Conservation (phyloP, 2,797 vertebrate genomes). For the Chiroxiphia lanceolata region DNA sequence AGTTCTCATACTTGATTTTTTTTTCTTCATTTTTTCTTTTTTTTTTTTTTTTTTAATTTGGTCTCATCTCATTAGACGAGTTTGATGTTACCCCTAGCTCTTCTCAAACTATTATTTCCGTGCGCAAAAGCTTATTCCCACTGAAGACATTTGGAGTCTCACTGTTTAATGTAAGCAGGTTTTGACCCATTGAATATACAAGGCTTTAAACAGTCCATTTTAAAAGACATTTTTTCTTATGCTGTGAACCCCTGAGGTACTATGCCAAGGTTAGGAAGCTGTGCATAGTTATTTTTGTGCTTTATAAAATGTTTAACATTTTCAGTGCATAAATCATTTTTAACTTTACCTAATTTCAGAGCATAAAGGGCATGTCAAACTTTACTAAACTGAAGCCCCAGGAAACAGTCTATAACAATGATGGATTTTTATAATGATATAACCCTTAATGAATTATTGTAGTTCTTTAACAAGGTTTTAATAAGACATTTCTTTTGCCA, state of each 20-base stretch:
- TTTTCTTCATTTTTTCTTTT: neutral
- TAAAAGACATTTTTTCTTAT: neutral
- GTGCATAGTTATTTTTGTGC: conserved; percentile 40
- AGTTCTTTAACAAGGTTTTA: conserved; percentile 73
- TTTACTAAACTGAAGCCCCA: conserved; percentile 61
- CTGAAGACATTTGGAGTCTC: neutral
- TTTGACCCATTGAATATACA: conserved; percentile 4
- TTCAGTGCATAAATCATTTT: conserved; percentile 62
- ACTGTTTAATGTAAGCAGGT: neutral
- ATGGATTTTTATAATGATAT: conserved; percentile 75
- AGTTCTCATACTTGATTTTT: neutral
- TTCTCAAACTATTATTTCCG: neutral
- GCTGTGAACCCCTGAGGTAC: conserved; percentile 28
- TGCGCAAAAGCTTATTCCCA: neutral
- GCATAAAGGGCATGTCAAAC: conserved; percentile 68
- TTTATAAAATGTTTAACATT: conserved; percentile 61
- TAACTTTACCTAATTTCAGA: conserved; percentile 70
- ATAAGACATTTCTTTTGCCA: conserved; percentile 69
- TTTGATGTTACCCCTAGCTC: neutral
- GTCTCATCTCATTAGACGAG: neutral
- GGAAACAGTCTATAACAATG: conserved; percentile 63
- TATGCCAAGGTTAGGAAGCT: conserved; percentile 14
- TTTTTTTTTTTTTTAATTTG: neutral
- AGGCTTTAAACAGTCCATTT: conserved; percentile 18
- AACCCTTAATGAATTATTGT: conserved; percentile 74